Conservation (phyloP, 2,113 vertebrate species). For the Lagopus muta region DNA sequence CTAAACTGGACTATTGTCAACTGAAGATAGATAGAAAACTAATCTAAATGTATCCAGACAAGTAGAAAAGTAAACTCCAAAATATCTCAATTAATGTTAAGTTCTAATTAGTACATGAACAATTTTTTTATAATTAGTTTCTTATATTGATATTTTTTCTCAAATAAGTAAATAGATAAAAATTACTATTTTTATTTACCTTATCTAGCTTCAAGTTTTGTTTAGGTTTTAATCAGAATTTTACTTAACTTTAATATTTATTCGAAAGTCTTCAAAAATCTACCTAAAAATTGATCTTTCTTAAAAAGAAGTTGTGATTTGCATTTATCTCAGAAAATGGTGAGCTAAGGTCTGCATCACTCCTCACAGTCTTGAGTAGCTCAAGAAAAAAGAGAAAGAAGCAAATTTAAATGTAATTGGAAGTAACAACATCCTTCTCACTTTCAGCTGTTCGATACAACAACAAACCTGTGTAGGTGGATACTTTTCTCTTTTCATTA, state of each 20-base stretch:
- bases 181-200: not conserved
- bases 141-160: accelerated
- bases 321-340: not conserved
- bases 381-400: not conserved
- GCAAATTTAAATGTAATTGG: not conserved
- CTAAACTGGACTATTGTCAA: not conserved
- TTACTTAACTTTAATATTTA: not conserved
- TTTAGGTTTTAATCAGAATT: not conserved
- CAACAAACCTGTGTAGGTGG: not conserved
- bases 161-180: not conserved
- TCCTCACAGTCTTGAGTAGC: not conserved
- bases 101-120: not conserved
- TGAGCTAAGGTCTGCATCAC: not conserved
- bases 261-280: not conserved
- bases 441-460: not conserved
- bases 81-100: not conserved
- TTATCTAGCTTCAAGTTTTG: not conserved
- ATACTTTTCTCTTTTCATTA: not conserved
- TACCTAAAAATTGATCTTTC: not conserved
- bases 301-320: not conserved
- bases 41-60: not conserved
- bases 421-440: not conserved
- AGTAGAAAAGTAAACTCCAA: not conserved
- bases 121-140: not conserved
- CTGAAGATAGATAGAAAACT: not conserved